These are phyloP conservation scores for Fulica atra DNA, from an alignment of 2,113 vertebrate species.

Conservation along the genomic window DNA sequence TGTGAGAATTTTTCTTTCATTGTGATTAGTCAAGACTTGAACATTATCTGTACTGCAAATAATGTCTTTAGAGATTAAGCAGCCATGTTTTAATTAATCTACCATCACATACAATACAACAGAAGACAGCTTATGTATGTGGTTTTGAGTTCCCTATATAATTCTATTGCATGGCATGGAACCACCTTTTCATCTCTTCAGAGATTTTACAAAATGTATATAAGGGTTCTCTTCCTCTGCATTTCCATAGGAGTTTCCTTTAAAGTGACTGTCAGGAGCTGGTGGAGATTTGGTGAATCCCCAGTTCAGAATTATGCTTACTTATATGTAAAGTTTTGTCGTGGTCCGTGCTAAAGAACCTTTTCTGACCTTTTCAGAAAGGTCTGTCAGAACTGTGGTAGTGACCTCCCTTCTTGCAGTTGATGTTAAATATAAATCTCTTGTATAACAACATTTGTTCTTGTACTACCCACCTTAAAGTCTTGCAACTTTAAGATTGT, in stretches of 20 bases:
- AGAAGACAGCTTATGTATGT: not conserved
- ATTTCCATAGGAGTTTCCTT: not conserved
- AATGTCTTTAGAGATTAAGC: not conserved
- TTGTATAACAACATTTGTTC: not conserved
- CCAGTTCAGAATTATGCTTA: not conserved
- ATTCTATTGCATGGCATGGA: not conserved
- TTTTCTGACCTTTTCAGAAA: not conserved
- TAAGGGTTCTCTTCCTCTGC: not conserved
- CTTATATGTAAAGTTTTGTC: not conserved
- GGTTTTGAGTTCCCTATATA: not conserved
- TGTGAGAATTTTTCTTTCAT: not conserved
- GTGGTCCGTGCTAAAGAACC: not conserved
- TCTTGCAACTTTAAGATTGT: not conserved
- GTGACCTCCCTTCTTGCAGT: not conserved
- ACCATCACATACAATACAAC: not conserved
- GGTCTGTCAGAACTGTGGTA: not conserved
- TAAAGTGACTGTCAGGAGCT: not conserved
- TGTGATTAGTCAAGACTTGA: not conserved
- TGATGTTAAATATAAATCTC: not conserved
- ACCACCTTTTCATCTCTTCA: not conserved
- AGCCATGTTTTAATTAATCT: not conserved
- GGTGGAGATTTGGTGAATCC: not conserved
- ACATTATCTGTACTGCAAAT: not conserved
- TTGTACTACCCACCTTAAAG: not conserved
- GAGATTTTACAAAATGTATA: not conserved